Evolutionary conservation across 2,888 invertebrate genomes (phyloP).

Genomic region (Drosophila diplacantha): DNA sequence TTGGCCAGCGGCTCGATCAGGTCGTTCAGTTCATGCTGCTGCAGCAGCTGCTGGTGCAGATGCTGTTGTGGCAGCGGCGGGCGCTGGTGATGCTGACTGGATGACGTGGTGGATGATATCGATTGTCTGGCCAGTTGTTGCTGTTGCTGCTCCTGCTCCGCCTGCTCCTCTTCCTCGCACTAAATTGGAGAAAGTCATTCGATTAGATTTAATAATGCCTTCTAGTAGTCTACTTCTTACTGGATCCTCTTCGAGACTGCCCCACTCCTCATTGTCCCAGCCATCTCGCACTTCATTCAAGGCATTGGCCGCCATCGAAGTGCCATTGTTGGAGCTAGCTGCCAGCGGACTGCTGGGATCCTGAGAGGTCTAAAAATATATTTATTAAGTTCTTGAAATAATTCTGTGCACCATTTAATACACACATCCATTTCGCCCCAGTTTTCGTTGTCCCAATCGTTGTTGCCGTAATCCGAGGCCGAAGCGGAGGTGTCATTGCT

Average conservation of each 20-base stretch:
- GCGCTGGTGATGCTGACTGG: slow-evolving; percentile 67
- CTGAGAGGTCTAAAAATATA: slow-evolving; percentile 77
- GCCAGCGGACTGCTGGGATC: slow-evolving; percentile 78
- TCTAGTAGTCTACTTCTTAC: slow-evolving; percentile 76
- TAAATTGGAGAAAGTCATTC: slow-evolving; percentile 20
- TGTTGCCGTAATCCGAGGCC: slow-evolving; percentile 87
- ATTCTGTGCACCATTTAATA: slow-evolving; percentile 1
- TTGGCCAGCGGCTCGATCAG: slow-evolving; percentile 74
- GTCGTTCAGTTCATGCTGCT: slow-evolving; percentile 74
- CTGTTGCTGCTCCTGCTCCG: slow-evolving; percentile 74
- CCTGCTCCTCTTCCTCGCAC: slow-evolving; percentile 77
- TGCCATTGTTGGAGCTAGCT: slow-evolving; percentile 76
- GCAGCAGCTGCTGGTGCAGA: slow-evolving; percentile 71
- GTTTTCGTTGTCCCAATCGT: slow-evolving; percentile 90
- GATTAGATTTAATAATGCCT: background rate
- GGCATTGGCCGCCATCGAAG: slow-evolving; percentile 79
- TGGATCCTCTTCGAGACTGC: slow-evolving; percentile 89
- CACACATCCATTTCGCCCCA: slow-evolving; percentile 95
- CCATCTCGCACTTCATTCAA: slow-evolving; percentile 82
- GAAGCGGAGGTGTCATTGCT: slow-evolving; percentile 86
- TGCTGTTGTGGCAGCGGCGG: slow-evolving; percentile 47
- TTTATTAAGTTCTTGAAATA: background rate
- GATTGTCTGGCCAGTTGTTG: slow-evolving; percentile 71
- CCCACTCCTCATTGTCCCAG: slow-evolving; percentile 93
- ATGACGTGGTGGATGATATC: slow-evolving; percentile 68